Conservation (phyloP, 1,140 invertebrate species). For the Danaus melanippus region DNA sequence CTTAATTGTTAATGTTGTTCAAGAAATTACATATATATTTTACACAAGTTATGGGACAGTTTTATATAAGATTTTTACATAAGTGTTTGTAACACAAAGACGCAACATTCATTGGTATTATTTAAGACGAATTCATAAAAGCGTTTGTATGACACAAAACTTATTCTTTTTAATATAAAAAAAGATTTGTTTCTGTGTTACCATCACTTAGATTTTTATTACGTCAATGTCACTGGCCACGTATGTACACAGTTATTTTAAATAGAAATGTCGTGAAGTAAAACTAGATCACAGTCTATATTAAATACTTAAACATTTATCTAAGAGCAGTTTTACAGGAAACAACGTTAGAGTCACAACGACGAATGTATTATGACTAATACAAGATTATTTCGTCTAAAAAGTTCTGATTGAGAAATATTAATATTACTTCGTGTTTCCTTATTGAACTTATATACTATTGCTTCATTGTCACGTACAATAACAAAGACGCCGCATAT, state of each 20-base stretch:
- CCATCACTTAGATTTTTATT: too few species aligned
- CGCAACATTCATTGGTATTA: too few species aligned
- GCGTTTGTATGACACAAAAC: too few species aligned
- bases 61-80: too few species aligned
- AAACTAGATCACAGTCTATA: conserved; percentile 70
- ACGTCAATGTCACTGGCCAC: conserved; percentile 9
- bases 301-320: conserved; percentile 59
- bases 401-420: conserved; percentile 10
- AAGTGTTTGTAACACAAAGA: conserved; percentile 6
- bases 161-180: too few species aligned
- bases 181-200: too few species aligned
- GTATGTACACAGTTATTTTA: conserved; percentile 39
- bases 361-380: conserved; percentile 41
- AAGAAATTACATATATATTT: too few species aligned
- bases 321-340: conserved; percentile 40
- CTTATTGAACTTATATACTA: too few species aligned
- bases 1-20: conserved; percentile 1
- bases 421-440: neutral
- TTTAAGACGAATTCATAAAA: too few species aligned
- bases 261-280: conserved; percentile 63
- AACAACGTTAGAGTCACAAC: conserved; percentile 38
- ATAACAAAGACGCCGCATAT: too few species aligned
- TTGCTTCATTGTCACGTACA: too few species aligned
- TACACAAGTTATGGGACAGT: too few species aligned
- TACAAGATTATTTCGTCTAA: conserved; percentile 12